Conservation (phyloP, 2,888 invertebrate genomes). For the Amiota mariae region DNA sequence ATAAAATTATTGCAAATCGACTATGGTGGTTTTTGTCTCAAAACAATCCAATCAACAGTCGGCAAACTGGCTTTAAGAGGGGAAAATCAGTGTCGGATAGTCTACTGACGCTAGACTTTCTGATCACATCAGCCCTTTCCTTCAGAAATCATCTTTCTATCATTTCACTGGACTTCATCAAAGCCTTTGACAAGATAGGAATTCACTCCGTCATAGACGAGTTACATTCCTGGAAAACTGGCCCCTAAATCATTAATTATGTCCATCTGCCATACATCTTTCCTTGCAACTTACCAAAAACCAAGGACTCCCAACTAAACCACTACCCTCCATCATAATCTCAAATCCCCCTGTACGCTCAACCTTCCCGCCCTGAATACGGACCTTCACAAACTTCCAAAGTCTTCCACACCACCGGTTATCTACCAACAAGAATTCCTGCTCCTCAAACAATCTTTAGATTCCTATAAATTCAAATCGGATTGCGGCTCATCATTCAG, state of each 20-base stretch:
- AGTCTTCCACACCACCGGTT: not conserved
- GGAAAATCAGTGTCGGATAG: conserved; percentile 1
- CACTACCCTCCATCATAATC: not conserved
- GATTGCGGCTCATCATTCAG: not conserved
- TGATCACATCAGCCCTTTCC: not conserved
- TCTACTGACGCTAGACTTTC: not conserved
- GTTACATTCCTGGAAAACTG: not conserved
- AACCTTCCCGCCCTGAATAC: not conserved
- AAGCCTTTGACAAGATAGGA: not conserved
- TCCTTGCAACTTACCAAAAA: not conserved
- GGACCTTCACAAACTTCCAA: not conserved
- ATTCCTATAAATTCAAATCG: conserved; percentile 1
- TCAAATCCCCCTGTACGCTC: not conserved
- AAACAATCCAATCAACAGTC: not conserved
- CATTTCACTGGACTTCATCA: conserved; percentile 4
- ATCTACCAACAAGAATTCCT: conserved; percentile 1
- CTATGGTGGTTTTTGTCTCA: conserved; percentile 9
- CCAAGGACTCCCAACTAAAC: not conserved
- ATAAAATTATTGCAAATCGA: conserved; percentile 13
- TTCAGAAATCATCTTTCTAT: not conserved
- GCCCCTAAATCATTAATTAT: conserved; percentile 1
- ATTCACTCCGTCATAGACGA: not conserved
- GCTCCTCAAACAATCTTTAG: not conserved
- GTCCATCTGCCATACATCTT: not conserved
- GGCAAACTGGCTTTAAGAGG: not conserved